Percentiles rank a stretch among this genome's conserved stretches.
Evolutionary conservation across 2,888 invertebrate genomes (phyloP).

Genomic region (Heliothis peltigera): DNA sequence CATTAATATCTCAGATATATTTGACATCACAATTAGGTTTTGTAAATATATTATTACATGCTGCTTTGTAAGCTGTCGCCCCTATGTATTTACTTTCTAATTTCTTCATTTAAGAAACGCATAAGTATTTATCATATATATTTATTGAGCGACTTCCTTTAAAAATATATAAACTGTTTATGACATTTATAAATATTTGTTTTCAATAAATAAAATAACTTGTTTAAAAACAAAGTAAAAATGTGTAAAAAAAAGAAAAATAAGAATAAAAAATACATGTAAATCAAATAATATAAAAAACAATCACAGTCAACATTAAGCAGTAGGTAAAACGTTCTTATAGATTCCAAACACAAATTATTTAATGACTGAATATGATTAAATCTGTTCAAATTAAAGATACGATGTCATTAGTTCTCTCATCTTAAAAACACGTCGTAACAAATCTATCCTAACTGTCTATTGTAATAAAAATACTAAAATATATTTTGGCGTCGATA

Average conservation of each 20-base stretch:
- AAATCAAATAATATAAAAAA: slow-evolving; percentile 21
- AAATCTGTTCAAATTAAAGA: neutral
- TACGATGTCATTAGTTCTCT: neutral
- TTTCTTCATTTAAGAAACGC: slow-evolving; percentile 22
- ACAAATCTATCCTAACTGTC: slow-evolving; percentile 4
- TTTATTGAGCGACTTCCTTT: slow-evolving; percentile 18
- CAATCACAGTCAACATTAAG: slow-evolving; percentile 50
- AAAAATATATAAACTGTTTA: slow-evolving; percentile 2
- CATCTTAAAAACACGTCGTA: slow-evolving; percentile 11
- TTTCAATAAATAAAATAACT: slow-evolving; percentile 8
- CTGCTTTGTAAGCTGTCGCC: slow-evolving; percentile 45
- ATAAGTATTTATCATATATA: slow-evolving; percentile 6
- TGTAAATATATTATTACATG: slow-evolving; percentile 36
- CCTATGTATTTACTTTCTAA: slow-evolving; percentile 10
- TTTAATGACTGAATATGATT: neutral
- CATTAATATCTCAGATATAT: slow-evolving; percentile 60
- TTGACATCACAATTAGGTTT: slow-evolving; percentile 49
- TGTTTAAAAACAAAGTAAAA: slow-evolving; percentile 10
- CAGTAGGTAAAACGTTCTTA: slow-evolving; percentile 10
- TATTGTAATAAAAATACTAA: slow-evolving; percentile 19
- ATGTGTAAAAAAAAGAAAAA: slow-evolving; percentile 1
- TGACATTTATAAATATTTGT: slow-evolving; percentile 6
- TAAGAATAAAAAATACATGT: slow-evolving; percentile 8
- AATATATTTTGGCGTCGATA: slow-evolving; percentile 16
- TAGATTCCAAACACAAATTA: slow-evolving; percentile 13